Base-by-base conservation (phyloP, 2,888 invertebrate species). In the Iselma pallidipennis region DNA sequence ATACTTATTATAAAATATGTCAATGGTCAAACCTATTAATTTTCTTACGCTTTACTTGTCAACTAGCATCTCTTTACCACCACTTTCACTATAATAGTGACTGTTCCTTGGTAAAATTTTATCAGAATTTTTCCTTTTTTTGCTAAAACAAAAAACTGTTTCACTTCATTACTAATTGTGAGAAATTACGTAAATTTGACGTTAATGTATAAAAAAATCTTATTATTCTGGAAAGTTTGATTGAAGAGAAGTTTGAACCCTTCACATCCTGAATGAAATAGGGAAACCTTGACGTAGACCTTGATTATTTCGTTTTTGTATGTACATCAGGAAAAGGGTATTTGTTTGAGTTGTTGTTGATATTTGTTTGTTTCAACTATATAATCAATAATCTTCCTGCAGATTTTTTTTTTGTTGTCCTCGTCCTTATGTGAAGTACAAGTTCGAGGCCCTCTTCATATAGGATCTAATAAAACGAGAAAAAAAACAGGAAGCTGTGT, bases 41-140 rank as follows among this genome's bases (percentile, higher is more conserved):
- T 50, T 45, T 59, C 49, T 37, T 49, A 58, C 58, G 58, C 21
- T 58, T 52, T 50, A 29, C 28, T 23, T 48, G 33, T 48, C 29
- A 58, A 28, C 37, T 16, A 16, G 37, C 16, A 37, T 58, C 25
- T 29, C 23, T 48, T 21, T 42, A 51, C 55, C 59, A 55, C 59
- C 59, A 59, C 59, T 59, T 59, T 59, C 59, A 59, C 59, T 55
- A 54, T 19, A n/a, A 6, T 12, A 19, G 45, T 51, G 31, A 51
- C 2, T 29, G 51, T 31, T 19, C 21, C 9, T 6, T 14, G 19
- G 5, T 3, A 7, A 10, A 14, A 14, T 19, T 7, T 19, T 48
- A 19, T 10, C 16, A 10, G 12, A 7, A 14, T 48, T 7, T 48
- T 14, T 48, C 14, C 48, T 14, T 19, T 48, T 7, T 19, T 14